These are phyloP conservation scores for Drosophila neoperkinsi DNA, from an alignment of 2,888 invertebrate genomes.

Conservation along the genomic window DNA sequence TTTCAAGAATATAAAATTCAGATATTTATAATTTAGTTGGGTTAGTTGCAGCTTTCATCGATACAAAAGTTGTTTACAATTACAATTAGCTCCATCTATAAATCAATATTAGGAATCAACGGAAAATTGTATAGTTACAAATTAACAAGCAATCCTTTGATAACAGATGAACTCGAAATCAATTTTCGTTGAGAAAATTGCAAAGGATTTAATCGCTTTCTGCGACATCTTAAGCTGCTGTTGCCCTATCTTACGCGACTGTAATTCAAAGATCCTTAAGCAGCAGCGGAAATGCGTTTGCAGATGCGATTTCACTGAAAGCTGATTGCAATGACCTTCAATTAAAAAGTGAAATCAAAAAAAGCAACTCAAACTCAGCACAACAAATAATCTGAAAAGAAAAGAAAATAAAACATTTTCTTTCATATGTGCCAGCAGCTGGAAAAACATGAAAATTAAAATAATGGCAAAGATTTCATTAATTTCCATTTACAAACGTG, in stretches of 20 bases:
- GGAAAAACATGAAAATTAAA: neutral
- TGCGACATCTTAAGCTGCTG: slow-evolving; percentile 8
- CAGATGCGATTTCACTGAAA: slow-evolving; percentile 19
- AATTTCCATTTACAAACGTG: slow-evolving; percentile 22
- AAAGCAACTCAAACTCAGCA: slow-evolving; percentile 3
- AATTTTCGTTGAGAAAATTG: slow-evolving; percentile 7
- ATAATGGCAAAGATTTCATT: slow-evolving; percentile 37
- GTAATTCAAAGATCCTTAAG: slow-evolving; percentile 31
- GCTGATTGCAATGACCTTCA: slow-evolving; percentile 52
- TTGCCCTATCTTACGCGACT: slow-evolving; percentile 25
- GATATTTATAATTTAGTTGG: neutral
- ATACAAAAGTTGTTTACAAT: neutral
- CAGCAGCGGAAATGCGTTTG: slow-evolving; percentile 37
- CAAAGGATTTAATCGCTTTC: neutral
- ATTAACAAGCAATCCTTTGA: neutral
- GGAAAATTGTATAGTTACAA: neutral
- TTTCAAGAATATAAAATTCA: neutral
- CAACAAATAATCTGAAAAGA: slow-evolving; percentile 15
- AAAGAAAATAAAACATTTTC: neutral
- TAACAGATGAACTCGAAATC: slow-evolving; percentile 4
- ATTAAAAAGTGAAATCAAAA: slow-evolving; percentile 35
- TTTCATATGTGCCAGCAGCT: slow-evolving; percentile 6
- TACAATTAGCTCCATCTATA: neutral
- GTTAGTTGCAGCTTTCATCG: neutral
- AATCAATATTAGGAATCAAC: neutral